phyloP scores from a whole-genome alignment of 2,113 vertebrate genomes.

The Eubucco bourcierii region DNA sequence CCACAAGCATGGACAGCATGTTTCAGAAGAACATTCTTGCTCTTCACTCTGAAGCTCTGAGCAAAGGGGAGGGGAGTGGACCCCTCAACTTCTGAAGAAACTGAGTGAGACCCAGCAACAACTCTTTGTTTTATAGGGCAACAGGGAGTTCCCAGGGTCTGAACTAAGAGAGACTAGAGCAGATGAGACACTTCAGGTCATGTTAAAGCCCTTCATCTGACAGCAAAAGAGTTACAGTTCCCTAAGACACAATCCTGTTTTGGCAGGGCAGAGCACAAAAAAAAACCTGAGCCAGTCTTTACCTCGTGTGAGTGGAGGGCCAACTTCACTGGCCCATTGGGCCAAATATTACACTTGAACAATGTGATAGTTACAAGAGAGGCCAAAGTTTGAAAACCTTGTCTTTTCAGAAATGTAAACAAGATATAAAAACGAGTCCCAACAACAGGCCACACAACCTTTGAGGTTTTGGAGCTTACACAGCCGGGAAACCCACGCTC shows the following conservation, averaged over 20 bases:
- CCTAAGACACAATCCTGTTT: not conserved
- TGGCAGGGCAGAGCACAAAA: not conserved
- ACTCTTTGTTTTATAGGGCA: not conserved
- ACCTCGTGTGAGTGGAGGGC: not conserved
- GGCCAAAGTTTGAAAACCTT: not conserved
- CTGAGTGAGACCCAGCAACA: not conserved
- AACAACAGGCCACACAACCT: not conserved
- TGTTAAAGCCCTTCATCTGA: not conserved
- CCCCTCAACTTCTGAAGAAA: not conserved
- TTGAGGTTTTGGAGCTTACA: not conserved
- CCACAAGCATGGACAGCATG: not conserved
- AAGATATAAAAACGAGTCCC: not conserved
- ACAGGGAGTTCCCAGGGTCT: not conserved
- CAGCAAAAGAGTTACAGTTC: not conserved
- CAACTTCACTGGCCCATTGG: not conserved
- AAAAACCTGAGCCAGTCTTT: not conserved
- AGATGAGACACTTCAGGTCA: not conserved
- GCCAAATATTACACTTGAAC: constrained; percentile 14
- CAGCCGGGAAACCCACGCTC: not conserved
- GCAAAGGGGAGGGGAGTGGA: not conserved
- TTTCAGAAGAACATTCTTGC: not conserved
- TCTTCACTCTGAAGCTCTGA: not conserved
- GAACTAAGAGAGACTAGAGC: not conserved
- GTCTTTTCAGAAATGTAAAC: not conserved
- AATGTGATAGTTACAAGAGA: not conserved